Evolutionary conservation across 2,113 vertebrate species (phyloP), one percentile per base, ranked within the genome.

Genomic region (Stercorarius parasiticus): DNA sequence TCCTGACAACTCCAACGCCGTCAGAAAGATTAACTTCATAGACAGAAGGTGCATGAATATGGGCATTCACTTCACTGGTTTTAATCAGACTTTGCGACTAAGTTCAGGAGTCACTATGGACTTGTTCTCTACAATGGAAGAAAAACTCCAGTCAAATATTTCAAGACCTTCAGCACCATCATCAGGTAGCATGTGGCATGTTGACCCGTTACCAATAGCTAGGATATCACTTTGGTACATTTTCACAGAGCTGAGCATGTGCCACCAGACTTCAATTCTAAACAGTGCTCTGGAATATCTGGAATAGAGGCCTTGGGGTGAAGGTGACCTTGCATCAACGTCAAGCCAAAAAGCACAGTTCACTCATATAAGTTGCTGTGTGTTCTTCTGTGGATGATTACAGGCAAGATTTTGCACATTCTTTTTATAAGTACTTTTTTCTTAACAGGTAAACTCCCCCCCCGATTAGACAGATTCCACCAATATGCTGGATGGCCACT

Each of bases 301-400:
- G 42, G 23, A 86, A 74, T 12, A 26, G 42, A 95, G 32, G 43
- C 49, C 47, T 26, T 66, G 21, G 12, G 5, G 17, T 40, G 23
- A 67, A 79, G 50, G 30, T 49, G 64, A 71, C 40, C 42, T 52
- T 67, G 26, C 58, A 69, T 10, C 58, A 85, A 13, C 3, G 18
- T 32, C 25, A 73, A 80, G 53, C 12, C 79, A 95, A 83, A 90
- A 86, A 61, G 34, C 53, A 79, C 23, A 70, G 34, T 50, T 93
- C 26, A 42, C n/a, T 65, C 10, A 0, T 6, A 0, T 19, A 43
- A 69, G 7, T 0, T 64, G 29, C 5, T 43, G 19, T 11, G 11
- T 26, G 36, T 40, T 76, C 25, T 70, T 83, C 43, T 64, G 5
- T 25, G 14, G 67, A 40, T 1, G 6, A 32, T 19, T 47, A 36